Conservation (phyloP, 2,888 invertebrate genomes). For the Cremastinae sp. region DNA sequence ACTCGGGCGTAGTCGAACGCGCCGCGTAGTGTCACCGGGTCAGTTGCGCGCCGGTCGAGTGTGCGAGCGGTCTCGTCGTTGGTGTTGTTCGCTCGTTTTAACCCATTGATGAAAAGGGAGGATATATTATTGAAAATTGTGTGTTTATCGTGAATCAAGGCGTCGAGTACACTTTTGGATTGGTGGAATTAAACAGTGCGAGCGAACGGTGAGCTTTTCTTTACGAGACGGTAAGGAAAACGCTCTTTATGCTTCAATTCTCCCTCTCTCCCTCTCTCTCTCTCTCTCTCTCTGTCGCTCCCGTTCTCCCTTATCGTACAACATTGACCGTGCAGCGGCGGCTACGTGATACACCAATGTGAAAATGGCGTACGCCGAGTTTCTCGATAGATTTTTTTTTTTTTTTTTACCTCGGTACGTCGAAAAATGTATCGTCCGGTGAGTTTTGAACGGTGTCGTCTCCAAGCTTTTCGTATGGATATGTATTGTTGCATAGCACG, state of each 20-base stretch:
- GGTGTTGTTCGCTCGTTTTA: conserved; percentile 26
- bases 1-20: conserved; percentile 71
- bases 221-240: conserved; percentile 72
- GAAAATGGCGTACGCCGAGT: conserved; percentile 75
- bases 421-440: background rate
- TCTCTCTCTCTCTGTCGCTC: conserved; percentile 44
- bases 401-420: conserved; percentile 19
- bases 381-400: conserved; percentile 29
- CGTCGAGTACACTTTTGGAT: conserved; percentile 68
- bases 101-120: conserved; percentile 21
- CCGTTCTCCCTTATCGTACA: conserved; percentile 49
- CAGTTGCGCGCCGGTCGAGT: conserved; percentile 79
- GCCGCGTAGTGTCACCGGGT: conserved; percentile 66
- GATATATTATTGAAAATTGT: conserved; percentile 58
- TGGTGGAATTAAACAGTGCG: conserved; percentile 67
- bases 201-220: conserved; percentile 70
- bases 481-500: background rate
- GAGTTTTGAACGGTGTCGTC: conserved; percentile 6
- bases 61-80: conserved; percentile 69
- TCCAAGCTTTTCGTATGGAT: background rate
- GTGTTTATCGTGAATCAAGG: conserved; percentile 59
- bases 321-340: conserved; percentile 47
- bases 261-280: background rate
- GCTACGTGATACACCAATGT: conserved; percentile 67
- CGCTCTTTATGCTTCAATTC: too few species aligned